Conservation (phyloP, 2,888 invertebrate genomes). For the Electrophaes corylata region DNA sequence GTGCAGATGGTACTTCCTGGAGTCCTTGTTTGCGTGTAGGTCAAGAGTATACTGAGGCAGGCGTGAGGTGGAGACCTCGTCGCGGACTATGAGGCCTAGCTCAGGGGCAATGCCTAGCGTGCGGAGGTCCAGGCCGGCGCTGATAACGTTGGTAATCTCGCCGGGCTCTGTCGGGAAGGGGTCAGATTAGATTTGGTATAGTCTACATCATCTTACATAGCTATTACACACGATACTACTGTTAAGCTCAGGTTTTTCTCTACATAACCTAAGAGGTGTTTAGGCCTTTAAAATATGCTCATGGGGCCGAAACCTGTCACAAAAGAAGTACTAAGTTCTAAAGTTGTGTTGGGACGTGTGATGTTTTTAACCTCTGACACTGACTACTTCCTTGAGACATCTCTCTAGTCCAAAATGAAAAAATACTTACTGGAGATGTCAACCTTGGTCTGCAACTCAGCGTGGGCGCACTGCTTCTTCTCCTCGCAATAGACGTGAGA, state of each 20-base stretch:
- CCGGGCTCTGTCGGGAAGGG: constrained; percentile 66
- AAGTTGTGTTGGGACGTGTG: too few species aligned
- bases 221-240: neutral
- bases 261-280: neutral
- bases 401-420: neutral
- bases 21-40: constrained; percentile 88
- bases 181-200: neutral
- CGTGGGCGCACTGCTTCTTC: constrained; percentile 90
- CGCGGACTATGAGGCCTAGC: constrained; percentile 88
- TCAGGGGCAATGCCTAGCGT: constrained; percentile 90
- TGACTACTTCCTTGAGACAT: neutral
- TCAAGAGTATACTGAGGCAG: constrained; percentile 88
- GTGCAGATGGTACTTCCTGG: constrained; percentile 89
- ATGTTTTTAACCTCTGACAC: too few species aligned
- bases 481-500: constrained; percentile 90
- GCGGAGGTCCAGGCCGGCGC: constrained; percentile 88
- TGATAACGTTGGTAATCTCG: constrained; percentile 85
- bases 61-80: constrained; percentile 83
- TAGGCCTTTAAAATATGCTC: neutral
- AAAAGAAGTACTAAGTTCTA: too few species aligned
- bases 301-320: too few species aligned
- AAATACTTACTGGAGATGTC: constrained; percentile 68
- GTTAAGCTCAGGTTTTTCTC: neutral
- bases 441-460: constrained; percentile 87
- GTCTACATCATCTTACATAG: neutral